Percentiles rank a stretch among this genome's conserved stretches.
phyloP scores from a whole-genome alignment of 1,140 invertebrate species.

The Drosophila sproati region DNA sequence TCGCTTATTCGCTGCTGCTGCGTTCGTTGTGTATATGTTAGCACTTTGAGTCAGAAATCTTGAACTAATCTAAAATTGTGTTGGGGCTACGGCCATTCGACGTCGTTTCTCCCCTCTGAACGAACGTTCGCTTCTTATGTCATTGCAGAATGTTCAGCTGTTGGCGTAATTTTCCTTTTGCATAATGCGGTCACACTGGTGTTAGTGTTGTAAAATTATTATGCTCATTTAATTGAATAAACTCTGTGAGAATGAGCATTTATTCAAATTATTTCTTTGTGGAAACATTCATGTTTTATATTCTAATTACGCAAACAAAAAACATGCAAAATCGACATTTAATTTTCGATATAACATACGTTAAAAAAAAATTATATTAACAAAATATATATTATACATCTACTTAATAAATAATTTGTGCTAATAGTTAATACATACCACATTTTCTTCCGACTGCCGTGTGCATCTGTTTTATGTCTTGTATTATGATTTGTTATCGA shows the following conservation, averaged over 20 bases:
- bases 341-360: no score
- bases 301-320: no score
- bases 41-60: constrained; percentile 54
- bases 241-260: no score
- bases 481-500: constrained; percentile 14
- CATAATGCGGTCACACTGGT: constrained; percentile 30
- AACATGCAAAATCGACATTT: no score
- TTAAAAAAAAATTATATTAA: no score
- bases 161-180: constrained; percentile 13
- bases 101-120: constrained; percentile 57
- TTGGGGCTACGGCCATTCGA: constrained; percentile 59
- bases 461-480: background rate
- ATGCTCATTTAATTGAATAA: background rate
- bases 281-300: background rate
- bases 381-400: no score
- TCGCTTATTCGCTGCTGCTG: constrained; percentile 29
- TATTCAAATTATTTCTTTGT: background rate
- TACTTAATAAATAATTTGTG: background rate
- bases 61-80: constrained; percentile 54
- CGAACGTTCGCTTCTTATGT: constrained; percentile 54
- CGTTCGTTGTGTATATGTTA: constrained; percentile 20
- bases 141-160: constrained; percentile 33
- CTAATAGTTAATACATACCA: background rate
- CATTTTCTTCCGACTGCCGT: background rate
- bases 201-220: constrained; percentile 12